Evolutionary conservation across 2,888 invertebrate genomes (phyloP).

Genomic region (Chirona hameri): DNA sequence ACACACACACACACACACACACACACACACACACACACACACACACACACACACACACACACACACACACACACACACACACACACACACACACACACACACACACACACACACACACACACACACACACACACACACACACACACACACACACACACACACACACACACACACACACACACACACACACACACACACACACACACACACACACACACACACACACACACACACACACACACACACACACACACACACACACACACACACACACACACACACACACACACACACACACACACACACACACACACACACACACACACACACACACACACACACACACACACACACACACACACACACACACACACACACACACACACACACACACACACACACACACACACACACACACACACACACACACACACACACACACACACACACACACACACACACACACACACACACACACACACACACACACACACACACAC

Average conservation of each 20-base stretch:
- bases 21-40: constrained; percentile 31
- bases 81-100: constrained; percentile 24
- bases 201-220: no score
- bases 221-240: constrained; percentile 31
- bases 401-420: no score
- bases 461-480: no score
- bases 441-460: not conserved
- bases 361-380: no score
- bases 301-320: no score
- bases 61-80: no score
- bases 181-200: constrained; percentile 24
- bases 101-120: no score
- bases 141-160: not conserved
- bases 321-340: constrained; percentile 31
- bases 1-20: no score
- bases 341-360: not conserved
- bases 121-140: constrained; percentile 31
- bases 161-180: no score
- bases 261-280: no score
- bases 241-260: not conserved
- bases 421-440: constrained; percentile 31
- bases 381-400: constrained; percentile 24
- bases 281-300: constrained; percentile 24
- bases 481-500: constrained; percentile 24
- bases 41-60: not conserved